phyloP scores from a whole-genome alignment of 2,888 invertebrate species.

The Eubasilissa splendida region DNA sequence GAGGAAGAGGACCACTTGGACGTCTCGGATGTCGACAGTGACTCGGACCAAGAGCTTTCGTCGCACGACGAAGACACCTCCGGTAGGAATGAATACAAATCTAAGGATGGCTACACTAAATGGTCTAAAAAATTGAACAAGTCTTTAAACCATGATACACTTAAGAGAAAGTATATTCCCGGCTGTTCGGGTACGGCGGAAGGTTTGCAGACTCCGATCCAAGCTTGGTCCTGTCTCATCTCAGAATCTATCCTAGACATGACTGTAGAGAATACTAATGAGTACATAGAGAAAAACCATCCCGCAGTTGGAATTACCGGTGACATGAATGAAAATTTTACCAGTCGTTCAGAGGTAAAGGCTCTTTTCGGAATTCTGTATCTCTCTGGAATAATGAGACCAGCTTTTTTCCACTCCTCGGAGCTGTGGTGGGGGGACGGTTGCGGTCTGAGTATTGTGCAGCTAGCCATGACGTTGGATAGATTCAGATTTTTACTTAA shows the following conservation, averaged over 20 bases:
- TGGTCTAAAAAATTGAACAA: slow-evolving; percentile 52
- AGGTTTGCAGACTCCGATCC: slow-evolving; percentile 62
- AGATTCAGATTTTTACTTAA: slow-evolving; percentile 67
- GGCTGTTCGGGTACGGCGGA: slow-evolving; percentile 44
- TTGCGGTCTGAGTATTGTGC: slow-evolving; percentile 64
- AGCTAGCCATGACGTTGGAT: slow-evolving; percentile 65
- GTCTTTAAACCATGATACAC: slow-evolving; percentile 11
- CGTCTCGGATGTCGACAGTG: slow-evolving; percentile 68
- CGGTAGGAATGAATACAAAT: slow-evolving; percentile 65
- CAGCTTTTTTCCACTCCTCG: slow-evolving; percentile 65
- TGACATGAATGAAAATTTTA: slow-evolving; percentile 59
- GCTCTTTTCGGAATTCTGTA: slow-evolving; percentile 68
- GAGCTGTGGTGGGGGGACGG: slow-evolving; percentile 67
- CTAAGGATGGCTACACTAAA: slow-evolving; percentile 62
- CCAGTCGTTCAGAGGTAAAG: slow-evolving; percentile 66
- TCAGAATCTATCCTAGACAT: slow-evolving; percentile 67
- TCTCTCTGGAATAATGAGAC: slow-evolving; percentile 68
- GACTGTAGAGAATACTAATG: slow-evolving; percentile 68
- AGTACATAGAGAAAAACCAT: slow-evolving; percentile 62
- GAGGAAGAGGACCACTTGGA: slow-evolving; percentile 65
- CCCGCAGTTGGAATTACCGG: slow-evolving; percentile 50
- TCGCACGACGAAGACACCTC: slow-evolving; percentile 63
- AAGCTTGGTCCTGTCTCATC: slow-evolving; percentile 68
- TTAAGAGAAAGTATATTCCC: slow-evolving; percentile 60
- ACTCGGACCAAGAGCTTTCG: slow-evolving; percentile 66